Base-by-base conservation (phyloP, 2,113 vertebrate species). In the Siniperca chuatsi region DNA sequence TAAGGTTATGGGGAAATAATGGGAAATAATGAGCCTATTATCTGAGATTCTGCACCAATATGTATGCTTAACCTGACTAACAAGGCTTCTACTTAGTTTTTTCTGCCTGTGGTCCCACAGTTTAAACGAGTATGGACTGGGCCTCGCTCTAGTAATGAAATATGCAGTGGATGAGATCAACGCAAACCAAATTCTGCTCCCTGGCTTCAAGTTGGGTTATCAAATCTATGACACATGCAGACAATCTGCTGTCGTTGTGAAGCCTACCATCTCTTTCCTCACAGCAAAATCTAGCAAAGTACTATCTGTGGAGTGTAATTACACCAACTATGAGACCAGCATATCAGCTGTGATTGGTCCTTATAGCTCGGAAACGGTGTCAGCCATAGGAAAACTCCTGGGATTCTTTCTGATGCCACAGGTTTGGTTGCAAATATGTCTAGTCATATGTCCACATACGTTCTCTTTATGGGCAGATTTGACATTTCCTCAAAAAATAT, bases 121-220 rank as follows among this genome's bases (percentile, higher is more conserved):
- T 52, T 8, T 97, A 1, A 94, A 94, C 6, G 0, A 20, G 0
- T 52, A 62, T 0, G 97, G 96, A 69, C 94, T 98, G 2, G 92
- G 96, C 9, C 94, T 96, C 75, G 94, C 95, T 0, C 80, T 99
- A 0, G 97, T 95, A 0, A 96, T 98, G 97, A 97, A 94, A 86
- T 98, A 96, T 54, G 93, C 97, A 0, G 87, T 99, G 18, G 97
- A 99, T 0, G 95, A 98, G 89, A 97, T 99, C 91, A 99, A 99
- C 79, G 94, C 92, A 0, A 93, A 92, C n/a, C 93, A 91, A 0
- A 4, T 18, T 0, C 90, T 99, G 6, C 97, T 99, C 11, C 97
- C 97, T 0, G 96, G 95, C 0, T 46, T 97, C 0, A 91, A 21
- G 11, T 89, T 98, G 77, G 97, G 97, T 44, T 97, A 96, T 1